Base-by-base conservation (phyloP, 2,888 invertebrate species). In the Amitus sp. region DNA sequence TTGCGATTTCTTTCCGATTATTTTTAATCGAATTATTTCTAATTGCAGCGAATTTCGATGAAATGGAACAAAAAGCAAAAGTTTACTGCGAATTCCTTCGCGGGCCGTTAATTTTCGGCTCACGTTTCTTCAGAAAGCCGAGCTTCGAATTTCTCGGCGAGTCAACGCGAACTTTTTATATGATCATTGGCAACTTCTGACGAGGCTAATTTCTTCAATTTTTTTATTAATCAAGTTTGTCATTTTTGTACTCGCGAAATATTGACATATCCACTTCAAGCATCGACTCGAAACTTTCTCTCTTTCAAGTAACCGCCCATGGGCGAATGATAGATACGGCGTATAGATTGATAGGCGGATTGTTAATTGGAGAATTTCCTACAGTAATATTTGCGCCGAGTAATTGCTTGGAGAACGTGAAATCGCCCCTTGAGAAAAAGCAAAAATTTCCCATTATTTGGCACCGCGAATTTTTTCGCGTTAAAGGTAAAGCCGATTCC, bases 321-420 rank as follows among this genome's bases (percentile, higher is more conserved):
- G 34, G 47, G 33, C 34, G 33, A n/a, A 47, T n/a, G 47, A 47
- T 47, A 47, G 47, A 47, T 47, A 17, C 47, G 19, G 28, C 18
- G 33, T 6, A n/a, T n/a, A n/a, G n/a, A 47, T 34, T 33, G 47
- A 47, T 47, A 47, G 33, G 47, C 19, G 47, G 33, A 30, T 47
- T 34, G 33, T 47, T 47, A 47, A 47, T 47, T 47, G 34, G 47
- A 6, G 47, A 33, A 34, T 47, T 34, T 34, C 30, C 17, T 46
- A 28, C 13, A n/a, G 12, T 17, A 6, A 27, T 27, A 45, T 20
- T 13, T 28, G 30, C 37, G 12, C 37, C 37, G 13, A 15, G n/a
- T 37, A 37, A 37, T 37, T 37, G 37, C 37, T 15, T 15, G 13
- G 37, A 9, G 15, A 37, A 37, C 37, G 37, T 13, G 15, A 9